Base-by-base conservation (phyloP, 2,888 invertebrate genomes). In the Leptinotarsa rubiginosa region DNA sequence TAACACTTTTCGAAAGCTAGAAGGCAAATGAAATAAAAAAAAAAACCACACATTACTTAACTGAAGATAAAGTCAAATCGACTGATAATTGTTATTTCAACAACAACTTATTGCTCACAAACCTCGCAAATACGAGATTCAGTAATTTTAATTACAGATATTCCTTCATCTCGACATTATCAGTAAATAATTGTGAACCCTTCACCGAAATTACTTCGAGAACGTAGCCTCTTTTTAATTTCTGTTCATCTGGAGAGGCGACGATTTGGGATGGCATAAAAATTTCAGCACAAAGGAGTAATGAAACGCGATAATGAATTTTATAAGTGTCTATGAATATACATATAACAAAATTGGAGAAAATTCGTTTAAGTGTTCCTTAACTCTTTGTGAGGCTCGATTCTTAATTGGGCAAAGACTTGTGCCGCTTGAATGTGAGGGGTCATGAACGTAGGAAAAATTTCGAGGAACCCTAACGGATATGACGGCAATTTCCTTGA, bases 291-390 rank as follows among this genome's bases (percentile, higher is more conserved):
- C 74, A 75, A 75, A 75, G 71, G 56, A 71, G 68, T 68, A 75
- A 75, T 75, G 50, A 75, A 70, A 70, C 47, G 68, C 47, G 54
- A 54, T 73, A 72, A 74, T 70, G 54, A 75, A 75, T 75, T 69
- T 65, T 71, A 73, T 41, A 41, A 41, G 41, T 65, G 64, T 73
- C 69, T 69, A 74, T 76, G 72, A 76, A 74, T 72, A 74, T 70
- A 70, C 72, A 67, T 67, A 66, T 74, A 72, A 77, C 69, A 71
- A 70, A 75, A 75, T 73, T 75, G 73, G 47, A 67, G 69, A 59
- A 72, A 69, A 75, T 77, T 77, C 74, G 56, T 73, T 74, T 69
- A 72, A 71, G 69, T 69, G 73, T 72, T 72, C 12, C 74, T 71
- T 65, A 65, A 75, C 74, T 72, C 74, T 71, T 75, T 72, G 71